Percentiles rank a stretch among this genome's conserved stretches.
These are phyloP conservation scores for Nettapus auritus DNA, from an alignment of 2,113 vertebrate species.

Conservation along the genomic window DNA sequence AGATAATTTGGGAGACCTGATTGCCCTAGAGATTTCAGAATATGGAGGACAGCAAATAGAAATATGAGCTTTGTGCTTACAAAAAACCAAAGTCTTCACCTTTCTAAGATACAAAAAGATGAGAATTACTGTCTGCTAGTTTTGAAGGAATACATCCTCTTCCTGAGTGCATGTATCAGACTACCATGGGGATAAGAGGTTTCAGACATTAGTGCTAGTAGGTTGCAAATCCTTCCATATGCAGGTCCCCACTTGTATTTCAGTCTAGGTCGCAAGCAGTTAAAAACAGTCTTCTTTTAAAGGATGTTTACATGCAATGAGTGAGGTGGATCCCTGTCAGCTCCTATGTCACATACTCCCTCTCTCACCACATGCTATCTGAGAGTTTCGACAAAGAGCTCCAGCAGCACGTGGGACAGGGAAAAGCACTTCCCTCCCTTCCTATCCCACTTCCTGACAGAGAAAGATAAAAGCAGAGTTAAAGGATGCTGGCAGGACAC, in stretches of 20 bases:
- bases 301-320: neutral
- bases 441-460: neutral
- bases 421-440: neutral
- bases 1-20: neutral
- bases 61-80: neutral
- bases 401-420: neutral
- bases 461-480: constrained; percentile 15
- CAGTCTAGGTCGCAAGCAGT: neutral
- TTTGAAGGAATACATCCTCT: neutral
- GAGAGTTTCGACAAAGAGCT: neutral
- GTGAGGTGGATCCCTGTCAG: neutral
- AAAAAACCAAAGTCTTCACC: neutral
- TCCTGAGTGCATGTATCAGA: neutral
- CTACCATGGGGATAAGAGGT: neutral
- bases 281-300: neutral
- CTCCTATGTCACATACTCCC: neutral
- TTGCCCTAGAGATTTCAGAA: neutral
- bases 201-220: neutral
- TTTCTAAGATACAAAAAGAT: neutral
- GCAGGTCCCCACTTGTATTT: neutral
- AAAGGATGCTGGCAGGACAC: neutral
- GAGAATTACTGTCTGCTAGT: neutral
- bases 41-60: neutral
- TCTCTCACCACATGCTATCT: neutral
- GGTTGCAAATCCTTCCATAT: neutral